Evolutionary conservation across 2,797 vertebrate species (phyloP).

Genomic region (Luscinia luscinia): DNA sequence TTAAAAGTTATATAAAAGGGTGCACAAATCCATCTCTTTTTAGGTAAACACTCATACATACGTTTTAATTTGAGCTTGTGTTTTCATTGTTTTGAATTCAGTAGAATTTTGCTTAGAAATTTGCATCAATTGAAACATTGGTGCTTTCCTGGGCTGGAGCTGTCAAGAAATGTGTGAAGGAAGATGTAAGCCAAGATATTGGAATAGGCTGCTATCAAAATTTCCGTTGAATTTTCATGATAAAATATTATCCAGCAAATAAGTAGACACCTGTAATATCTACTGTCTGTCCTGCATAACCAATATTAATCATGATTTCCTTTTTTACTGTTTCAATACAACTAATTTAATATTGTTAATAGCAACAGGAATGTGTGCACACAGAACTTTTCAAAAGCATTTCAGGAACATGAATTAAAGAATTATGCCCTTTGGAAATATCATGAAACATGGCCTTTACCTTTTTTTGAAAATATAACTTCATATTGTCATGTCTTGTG

Average conservation of each 20-base stretch:
- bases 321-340: neutral
- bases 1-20: neutral
- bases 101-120: neutral
- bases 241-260: neutral
- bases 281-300: neutral
- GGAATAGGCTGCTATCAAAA: neutral
- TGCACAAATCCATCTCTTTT: neutral
- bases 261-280: neutral
- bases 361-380: neutral
- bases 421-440: neutral
- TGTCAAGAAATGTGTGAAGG: neutral
- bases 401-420: neutral
- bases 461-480: neutral
- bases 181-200: neutral
- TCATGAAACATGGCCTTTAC: neutral
- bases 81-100: neutral
- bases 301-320: neutral
- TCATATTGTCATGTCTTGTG: neutral
- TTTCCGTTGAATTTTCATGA: neutral
- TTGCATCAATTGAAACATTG: too few species aligned
- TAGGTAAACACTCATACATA: neutral
- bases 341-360: neutral
- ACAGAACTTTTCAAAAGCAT: neutral
- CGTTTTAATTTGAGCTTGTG: neutral
- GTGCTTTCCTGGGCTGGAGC: neutral